Base-by-base conservation (phyloP, 2,797 vertebrate species). In the Echiichthys vipera region DNA sequence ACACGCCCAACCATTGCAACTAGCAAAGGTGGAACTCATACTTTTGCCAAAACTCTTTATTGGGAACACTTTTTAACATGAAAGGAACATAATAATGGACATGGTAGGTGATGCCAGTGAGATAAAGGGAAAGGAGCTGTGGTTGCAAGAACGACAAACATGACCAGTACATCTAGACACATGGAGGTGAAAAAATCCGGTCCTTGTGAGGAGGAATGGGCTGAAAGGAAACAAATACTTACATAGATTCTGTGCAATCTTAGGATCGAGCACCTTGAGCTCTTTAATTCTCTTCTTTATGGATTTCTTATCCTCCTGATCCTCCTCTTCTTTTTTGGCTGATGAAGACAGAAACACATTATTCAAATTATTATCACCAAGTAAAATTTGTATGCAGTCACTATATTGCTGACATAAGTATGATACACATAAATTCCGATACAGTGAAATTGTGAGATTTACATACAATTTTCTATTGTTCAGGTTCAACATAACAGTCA, bases 191-290 rank as follows among this genome's bases (percentile, higher is more conserved):
- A 24, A 62, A 62, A 75, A 73, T 65, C 7, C n/a, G 63, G 40
- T 65, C 30, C 47, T 47, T 39, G n/a, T n/a, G 20, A 59, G 9
- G 29, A 37, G 12, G 13, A 62, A 18, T 22, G 36, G 24, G 36
- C 20, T 24, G 22, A 68, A 40, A 54, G 61, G 50, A 78, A 73
- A 64, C 20, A 65, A 70, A 83, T 85, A 97, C 98, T 96, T 92
- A 99, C 98, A 99, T 32, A 99, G 94, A 91, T 99, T 99, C 91
- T 99, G 97, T 12, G 98, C 97, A 83, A 96, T 96, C 95, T 98
- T 99, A 18, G 97, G 93, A 88, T 99, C 97, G 30, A 99, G 92
- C 83, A 99, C 96, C 93, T 98, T 99, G 58, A 99, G 95, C 89
- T 96, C 95, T 89, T 97, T 99, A 86, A 98, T 96, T 92, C 94